phyloP scores from a whole-genome alignment of 2,888 invertebrate species.

The Drosophila pullipes region DNA sequence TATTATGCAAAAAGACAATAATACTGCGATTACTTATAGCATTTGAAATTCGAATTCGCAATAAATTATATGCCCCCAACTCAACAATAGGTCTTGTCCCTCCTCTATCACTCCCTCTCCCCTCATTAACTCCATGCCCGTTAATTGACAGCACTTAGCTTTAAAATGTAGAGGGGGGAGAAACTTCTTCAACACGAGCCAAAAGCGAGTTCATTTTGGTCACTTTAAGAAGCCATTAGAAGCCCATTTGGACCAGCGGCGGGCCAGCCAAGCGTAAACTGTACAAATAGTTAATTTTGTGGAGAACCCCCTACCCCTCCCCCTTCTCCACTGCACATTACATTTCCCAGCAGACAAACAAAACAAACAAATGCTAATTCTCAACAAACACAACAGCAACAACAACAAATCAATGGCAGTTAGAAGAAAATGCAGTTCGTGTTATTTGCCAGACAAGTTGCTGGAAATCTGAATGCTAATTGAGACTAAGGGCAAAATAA shows the following conservation, averaged over 20 bases:
- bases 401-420: slow-evolving; percentile 53
- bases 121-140: slow-evolving; percentile 15
- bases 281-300: slow-evolving; percentile 52
- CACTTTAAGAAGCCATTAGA: slow-evolving; percentile 73
- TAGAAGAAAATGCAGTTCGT: slow-evolving; percentile 21
- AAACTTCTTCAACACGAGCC: slow-evolving; percentile 53
- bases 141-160: slow-evolving; percentile 64
- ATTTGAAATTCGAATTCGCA: slow-evolving; percentile 19
- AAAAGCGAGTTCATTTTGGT: slow-evolving; percentile 65
- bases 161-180: not conserved
- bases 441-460: slow-evolving; percentile 59
- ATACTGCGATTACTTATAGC: not conserved
- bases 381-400: slow-evolving; percentile 25
- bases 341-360: slow-evolving; percentile 18
- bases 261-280: slow-evolving; percentile 65
- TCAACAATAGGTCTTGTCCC: slow-evolving; percentile 19
- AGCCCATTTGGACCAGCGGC: slow-evolving; percentile 28
- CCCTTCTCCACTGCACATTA: not conserved
- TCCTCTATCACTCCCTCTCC: not conserved
- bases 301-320: not conserved
- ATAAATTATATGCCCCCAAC: slow-evolving; percentile 26
- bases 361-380: slow-evolving; percentile 64
- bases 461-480: slow-evolving; percentile 50
- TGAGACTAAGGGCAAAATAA: slow-evolving; percentile 35
- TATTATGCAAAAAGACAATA: not conserved